Conservation (phyloP, 1,140 invertebrate genomes). For the Cryptotermes secundus region DNA sequence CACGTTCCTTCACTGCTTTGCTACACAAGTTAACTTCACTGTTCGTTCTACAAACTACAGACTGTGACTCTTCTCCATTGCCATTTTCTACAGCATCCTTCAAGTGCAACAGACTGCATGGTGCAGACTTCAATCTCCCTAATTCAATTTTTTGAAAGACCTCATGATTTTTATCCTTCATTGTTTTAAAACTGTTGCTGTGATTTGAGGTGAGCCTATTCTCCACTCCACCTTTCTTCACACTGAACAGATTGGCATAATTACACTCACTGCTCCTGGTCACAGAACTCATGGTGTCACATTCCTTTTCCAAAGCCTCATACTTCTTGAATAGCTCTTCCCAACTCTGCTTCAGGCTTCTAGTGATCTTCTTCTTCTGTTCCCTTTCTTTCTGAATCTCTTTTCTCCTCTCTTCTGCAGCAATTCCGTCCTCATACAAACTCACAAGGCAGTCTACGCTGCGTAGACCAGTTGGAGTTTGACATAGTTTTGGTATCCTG, state of each 20-base stretch:
- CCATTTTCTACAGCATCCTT: background rate
- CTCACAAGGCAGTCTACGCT: constrained; percentile 43
- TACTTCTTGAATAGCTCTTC: constrained; percentile 29
- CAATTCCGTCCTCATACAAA: constrained; percentile 23
- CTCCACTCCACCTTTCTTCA: background rate
- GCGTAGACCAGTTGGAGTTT: constrained; percentile 49
- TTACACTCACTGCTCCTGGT: background rate
- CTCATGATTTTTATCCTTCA: background rate
- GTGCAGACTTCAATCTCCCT: background rate
- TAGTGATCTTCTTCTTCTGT: background rate
- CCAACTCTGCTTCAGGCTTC: constrained; percentile 20
- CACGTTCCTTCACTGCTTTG: background rate
- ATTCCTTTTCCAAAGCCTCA: constrained; percentile 29
- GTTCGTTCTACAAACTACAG: background rate
- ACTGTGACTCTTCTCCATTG: background rate
- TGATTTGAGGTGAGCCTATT: too few species aligned
- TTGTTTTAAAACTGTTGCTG: background rate
- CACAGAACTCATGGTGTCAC: background rate
- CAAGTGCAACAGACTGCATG: background rate
- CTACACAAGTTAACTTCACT: background rate
- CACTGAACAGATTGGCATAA: background rate
- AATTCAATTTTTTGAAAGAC: background rate
- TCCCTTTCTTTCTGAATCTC: background rate
- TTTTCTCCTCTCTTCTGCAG: constrained; percentile 39
- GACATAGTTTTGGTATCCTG: constrained; percentile 45